Base-by-base conservation (phyloP, 2,797 vertebrate species). In the Enteromius argenteus region DNA sequence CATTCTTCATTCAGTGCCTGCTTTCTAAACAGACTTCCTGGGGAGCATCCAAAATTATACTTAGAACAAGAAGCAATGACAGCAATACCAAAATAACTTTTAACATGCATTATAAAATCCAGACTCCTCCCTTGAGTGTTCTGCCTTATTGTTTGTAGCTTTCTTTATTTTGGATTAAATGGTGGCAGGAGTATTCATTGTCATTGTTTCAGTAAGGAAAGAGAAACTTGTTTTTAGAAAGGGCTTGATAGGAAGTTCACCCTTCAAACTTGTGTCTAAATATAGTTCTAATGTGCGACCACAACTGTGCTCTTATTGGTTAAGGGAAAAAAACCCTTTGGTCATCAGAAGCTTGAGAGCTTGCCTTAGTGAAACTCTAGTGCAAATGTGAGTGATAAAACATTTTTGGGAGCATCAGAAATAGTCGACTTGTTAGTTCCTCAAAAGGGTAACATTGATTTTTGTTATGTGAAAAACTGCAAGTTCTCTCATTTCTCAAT, bases 241-340 rank as follows among this genome's bases (percentile, higher is more conserved):
- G 79, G 82, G 82, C 88, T 89, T 83, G 82, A 86, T 83, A 93
- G 94, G 94, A 95, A 95, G 93, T 92, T 90, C 87, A 88, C 88
- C 86, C 84, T 77, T 89, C 86, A 90, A 89, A 73, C 13, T 32
- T 21, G 42, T 7, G 75, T 91, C 93, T 95, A 95, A 91, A 93
- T 93, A 92, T 95, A 94, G 93, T 42, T 62, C 86, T 85, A 69
- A 86, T 90, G 75, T 69, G 68, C 9, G 17, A 64, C 15, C 15
- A 64, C 19, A 78, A 64, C 58, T 68, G 32, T 68, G 42, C 37
- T 71, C 88, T 87, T 56, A 74, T 80, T 23, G 71, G 30, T 46
- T 90, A 91, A 93, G 92, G 92, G 93, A 94, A 91, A 88, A 46
- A 46, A 46, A 1, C 87, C 81, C 17, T 79, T 10, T 89, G 87